Percentiles rank a stretch among this genome's conserved stretches.
phyloP scores from a whole-genome alignment of 2,888 invertebrate species.

The Teinopalpus imperialis region DNA sequence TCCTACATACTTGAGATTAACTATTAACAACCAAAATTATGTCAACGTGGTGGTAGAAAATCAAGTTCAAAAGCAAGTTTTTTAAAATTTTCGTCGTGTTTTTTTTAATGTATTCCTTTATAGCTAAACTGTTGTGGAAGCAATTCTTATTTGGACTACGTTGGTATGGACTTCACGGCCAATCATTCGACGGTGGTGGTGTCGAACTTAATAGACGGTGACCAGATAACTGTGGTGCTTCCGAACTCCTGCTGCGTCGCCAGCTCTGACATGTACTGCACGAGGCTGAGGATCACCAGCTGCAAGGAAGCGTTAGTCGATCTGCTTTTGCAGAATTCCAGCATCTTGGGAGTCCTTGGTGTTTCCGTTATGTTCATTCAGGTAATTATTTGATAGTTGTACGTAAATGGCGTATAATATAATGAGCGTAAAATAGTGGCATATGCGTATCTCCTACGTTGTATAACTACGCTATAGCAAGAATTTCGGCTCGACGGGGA shows the following conservation, averaged over 20 bases:
- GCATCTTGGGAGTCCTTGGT: constrained; percentile 66
- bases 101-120: constrained; percentile 18
- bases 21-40: too few species aligned
- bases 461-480: too few species aligned
- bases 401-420: too few species aligned
- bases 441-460: too few species aligned
- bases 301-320: constrained; percentile 56
- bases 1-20: too few species aligned
- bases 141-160: constrained; percentile 56
- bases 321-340: constrained; percentile 59
- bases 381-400: constrained; percentile 45
- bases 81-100: too few species aligned
- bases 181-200: constrained; percentile 52
- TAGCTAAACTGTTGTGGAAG: constrained; percentile 72
- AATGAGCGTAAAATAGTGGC: too few species aligned
- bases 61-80: too few species aligned
- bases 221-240: constrained; percentile 42
- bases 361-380: constrained; percentile 74
- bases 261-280: constrained; percentile 41
- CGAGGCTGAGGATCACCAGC: constrained; percentile 44
- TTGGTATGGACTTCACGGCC: constrained; percentile 46
- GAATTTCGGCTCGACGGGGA: too few species aligned
- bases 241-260: constrained; percentile 56
- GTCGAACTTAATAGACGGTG: constrained; percentile 40
- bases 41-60: too few species aligned